Evolutionary conservation across 2,113 vertebrate genomes (phyloP), one percentile per base, ranked within the genome.

Genomic region (Ictalurus furcatus): DNA sequence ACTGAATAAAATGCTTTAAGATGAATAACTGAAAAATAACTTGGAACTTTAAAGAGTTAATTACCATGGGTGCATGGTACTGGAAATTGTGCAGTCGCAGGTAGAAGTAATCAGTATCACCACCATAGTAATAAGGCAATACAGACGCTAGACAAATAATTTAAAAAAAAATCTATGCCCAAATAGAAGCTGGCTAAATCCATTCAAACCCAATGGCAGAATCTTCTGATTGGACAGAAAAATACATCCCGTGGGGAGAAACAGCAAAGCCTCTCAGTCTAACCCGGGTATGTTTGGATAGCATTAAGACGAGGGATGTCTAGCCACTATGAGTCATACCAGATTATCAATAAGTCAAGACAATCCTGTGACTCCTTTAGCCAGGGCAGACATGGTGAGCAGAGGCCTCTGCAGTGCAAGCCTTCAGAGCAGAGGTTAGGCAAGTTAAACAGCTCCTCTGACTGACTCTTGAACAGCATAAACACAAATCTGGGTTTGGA

Each of bases 311-410:
- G 44, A 37, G 69, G 37, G 88, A 84, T 76, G 91, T 91, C 88
- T 88, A 88, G 88, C 89, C 85, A 86, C 91, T 94, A 93, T 92
- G 93, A 95, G 90, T 89, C 90, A 93, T 91, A 90, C 91, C 84
- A 92, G 93, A 86, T 78, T 88, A 90, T 89, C 40, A 90, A 88
- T 90, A 89, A 89, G 86, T 88, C 84, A 92, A 89, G 88, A 93
- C 91, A 94, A 91, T 89, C 88, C 63, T 86, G 73, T 71, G 82
- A 65, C 71, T 87, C 69, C 59, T 84, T 88, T 87, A 81, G 40
- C 44, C 52, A 87, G 79, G 19, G 82, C 54, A 85, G 69, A 85
- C 87, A 84, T 34, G 28, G 71, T 67, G 34, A 81, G 61, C 58
- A 40, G 88, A 85, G 73, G 85, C 71, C 56, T 87, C 30, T 56